Conservation (phyloP, 2,888 invertebrate species). For the Argyresthia goedartella region DNA sequence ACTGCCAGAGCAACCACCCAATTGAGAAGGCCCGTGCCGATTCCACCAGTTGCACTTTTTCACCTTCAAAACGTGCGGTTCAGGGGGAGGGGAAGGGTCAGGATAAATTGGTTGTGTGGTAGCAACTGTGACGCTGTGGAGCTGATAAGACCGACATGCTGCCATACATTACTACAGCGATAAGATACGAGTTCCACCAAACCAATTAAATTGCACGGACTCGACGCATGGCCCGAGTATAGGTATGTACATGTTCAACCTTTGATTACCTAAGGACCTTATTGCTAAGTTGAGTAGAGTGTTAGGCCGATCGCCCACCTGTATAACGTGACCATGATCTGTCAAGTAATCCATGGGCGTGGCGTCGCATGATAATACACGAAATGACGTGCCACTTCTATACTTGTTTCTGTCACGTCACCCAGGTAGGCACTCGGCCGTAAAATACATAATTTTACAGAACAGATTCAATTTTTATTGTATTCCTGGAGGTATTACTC, state of each 20-base stretch:
- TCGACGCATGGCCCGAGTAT: conserved; percentile 19
- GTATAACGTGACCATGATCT: too few species aligned
- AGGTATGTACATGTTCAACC: background rate
- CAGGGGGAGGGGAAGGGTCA: background rate
- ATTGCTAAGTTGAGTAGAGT: too few species aligned
- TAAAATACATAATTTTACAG: too few species aligned
- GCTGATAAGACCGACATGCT: conserved; percentile 27
- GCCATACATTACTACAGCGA: conserved; percentile 24
- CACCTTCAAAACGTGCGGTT: background rate
- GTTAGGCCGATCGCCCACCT: too few species aligned
- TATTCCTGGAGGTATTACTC: too few species aligned
- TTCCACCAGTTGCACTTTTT: background rate
- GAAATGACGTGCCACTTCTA: too few species aligned
- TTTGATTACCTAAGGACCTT: too few species aligned
- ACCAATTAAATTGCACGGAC: conserved; percentile 34
- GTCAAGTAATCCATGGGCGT: too few species aligned
- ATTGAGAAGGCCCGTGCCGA: background rate
- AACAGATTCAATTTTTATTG: too few species aligned
- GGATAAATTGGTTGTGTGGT: background rate
- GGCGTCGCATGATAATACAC: too few species aligned
- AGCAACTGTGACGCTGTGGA: conserved; percentile 22
- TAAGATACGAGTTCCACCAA: conserved; percentile 31
- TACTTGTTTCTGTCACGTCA: too few species aligned
- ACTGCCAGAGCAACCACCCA: conserved; percentile 13
- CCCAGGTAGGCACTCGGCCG: too few species aligned